Base-by-base conservation (phyloP, 2,888 invertebrate species). In the Crematogaster levior region DNA sequence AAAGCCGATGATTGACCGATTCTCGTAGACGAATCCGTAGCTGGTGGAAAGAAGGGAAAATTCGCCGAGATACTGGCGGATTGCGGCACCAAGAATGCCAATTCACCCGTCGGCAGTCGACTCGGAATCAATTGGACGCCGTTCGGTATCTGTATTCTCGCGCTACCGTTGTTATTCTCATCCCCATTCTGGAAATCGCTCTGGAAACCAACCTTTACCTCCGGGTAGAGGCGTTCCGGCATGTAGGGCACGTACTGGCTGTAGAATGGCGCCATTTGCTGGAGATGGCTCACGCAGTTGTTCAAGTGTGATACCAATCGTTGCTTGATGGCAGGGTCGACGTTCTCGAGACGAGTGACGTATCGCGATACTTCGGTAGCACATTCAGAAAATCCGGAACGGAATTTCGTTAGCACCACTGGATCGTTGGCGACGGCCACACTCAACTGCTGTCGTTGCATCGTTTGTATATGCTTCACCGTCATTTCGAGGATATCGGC, bases 401-500 rank as follows among this genome's bases (percentile, higher is more conserved):
- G 97, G 95, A 98, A 98, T 92, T 98, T 97, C 92, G 97, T 97
- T 63, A 98, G 95, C 1, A 98, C 97, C 21, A 97, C 96, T 0
- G 98, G 98, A 94, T 98, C 98, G 12, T 97, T 96, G 0, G 97
- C 97, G 88, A 97, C 97, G 34, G 98, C 97, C 88, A 97, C 96
- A 10, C 97, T 97, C 63, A 97, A 95, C 94, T 98, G 98, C 93
- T 98, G 98, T 15, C 98, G 96, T 93, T 99, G 98, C 21, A 99
- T 95, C 84, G 97, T 97, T 93, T 98, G 98, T 70, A 99, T 95
- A 94, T 99, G 98, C 93, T 98, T 98, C 65, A 99, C 99, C 0
- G 99, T 98, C 96, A 99, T 97, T 95, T 99, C 99, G 75, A 99
- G 95, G 90, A 99, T 99, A 94, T 99, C 99, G 0, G 99, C 99